phyloP scores from a whole-genome alignment of 2,888 invertebrate species.

The Heliothis peltigera region DNA sequence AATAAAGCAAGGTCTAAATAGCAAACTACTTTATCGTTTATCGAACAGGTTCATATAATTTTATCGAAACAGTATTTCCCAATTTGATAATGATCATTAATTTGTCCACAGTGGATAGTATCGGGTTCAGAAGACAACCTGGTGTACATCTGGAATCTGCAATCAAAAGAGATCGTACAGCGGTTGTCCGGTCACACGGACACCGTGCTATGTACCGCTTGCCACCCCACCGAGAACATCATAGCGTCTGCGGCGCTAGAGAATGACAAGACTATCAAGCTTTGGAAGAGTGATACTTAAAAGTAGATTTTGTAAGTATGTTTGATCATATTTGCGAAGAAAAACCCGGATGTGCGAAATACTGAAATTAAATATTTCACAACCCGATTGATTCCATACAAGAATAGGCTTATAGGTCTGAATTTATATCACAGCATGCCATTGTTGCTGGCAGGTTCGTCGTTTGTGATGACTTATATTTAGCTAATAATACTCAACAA shows the following conservation, averaged over 20 bases:
- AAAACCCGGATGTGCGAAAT: too few species aligned
- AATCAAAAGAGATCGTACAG: conserved; percentile 99
- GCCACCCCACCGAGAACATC: conserved; percentile 99
- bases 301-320: conserved; percentile 63
- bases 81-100: conserved; percentile 6
- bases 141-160: conserved; percentile 99
- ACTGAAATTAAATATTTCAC: too few species aligned
- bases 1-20: too few species aligned
- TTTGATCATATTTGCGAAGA: background rate
- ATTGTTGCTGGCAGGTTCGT: too few species aligned
- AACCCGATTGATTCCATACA: too few species aligned
- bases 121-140: conserved; percentile 99
- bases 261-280: conserved; percentile 99
- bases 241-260: conserved; percentile 99
- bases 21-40: too few species aligned
- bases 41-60: too few species aligned
- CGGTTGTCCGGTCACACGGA: conserved; percentile 99
- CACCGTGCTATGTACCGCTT: conserved; percentile 98
- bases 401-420: too few species aligned
- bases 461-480: too few species aligned
- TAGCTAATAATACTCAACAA: too few species aligned
- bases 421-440: too few species aligned
- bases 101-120: conserved; percentile 97
- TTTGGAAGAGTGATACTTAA: conserved; percentile 99
- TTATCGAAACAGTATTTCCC: too few species aligned